A percentile compares a stretch with the other conserved stretches of the same genome.
Evolutionary conservation across 1,140 invertebrate species (phyloP).

Genomic region (Brachionus angularis): DNA sequence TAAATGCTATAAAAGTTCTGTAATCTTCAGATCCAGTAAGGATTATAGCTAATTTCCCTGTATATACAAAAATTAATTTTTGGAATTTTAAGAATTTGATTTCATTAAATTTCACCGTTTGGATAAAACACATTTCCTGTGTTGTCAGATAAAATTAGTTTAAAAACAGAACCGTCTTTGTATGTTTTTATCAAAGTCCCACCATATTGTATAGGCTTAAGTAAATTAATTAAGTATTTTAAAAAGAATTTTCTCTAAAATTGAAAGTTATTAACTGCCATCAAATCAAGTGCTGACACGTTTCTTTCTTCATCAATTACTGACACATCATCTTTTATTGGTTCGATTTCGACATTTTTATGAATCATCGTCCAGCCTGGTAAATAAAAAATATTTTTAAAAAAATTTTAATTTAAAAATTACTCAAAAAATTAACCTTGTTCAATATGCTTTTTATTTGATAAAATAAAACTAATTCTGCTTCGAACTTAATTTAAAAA

Average conservation of each 20-base stretch:
- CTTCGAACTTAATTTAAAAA: not conserved
- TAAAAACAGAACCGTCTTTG: not conserved
- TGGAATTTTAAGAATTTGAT: not conserved
- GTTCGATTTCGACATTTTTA: not conserved
- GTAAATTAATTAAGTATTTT: too few relatives aligned
- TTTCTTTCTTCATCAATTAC: not conserved
- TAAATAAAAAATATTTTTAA: not conserved
- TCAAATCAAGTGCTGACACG: conserved; percentile 1
- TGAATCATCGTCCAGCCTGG: conserved; percentile 18
- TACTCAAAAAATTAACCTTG: not conserved
- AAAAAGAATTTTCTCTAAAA: not conserved
- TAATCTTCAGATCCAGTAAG: not conserved
- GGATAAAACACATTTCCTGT: conserved; percentile 23
- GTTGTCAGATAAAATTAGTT: conserved; percentile 18
- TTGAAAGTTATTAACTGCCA: not conserved
- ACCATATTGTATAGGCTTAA: conserved; percentile 7
- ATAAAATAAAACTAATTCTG: conserved; percentile 9
- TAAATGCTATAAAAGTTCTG: conserved; percentile 24
- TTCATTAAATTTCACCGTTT: not conserved
- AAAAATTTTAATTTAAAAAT: not conserved
- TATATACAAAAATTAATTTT: not conserved
- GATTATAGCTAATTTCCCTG: not conserved
- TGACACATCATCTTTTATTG: not conserved
- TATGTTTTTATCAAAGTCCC: not conserved
- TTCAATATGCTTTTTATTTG: not conserved